Percentiles rank a stretch among this genome's conserved stretches.
phyloP scores from a whole-genome alignment of 2,888 invertebrate genomes.

The Gonocerus acuteangulatus region DNA sequence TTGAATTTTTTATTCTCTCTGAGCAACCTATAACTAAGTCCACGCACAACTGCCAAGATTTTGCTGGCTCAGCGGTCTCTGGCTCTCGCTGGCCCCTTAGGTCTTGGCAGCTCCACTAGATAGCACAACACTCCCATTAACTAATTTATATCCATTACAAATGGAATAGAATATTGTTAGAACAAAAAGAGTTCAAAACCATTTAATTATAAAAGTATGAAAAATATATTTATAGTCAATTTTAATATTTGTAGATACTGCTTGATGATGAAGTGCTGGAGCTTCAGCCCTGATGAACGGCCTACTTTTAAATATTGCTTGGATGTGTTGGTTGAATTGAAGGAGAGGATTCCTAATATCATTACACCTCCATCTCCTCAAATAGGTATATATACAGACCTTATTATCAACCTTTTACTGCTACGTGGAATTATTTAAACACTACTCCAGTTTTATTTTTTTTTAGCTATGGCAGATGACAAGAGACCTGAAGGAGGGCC shows the following conservation, averaged over 20 bases:
- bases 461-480: conserved; percentile 42
- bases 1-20: no score
- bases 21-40: no score
- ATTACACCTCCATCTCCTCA: conserved; percentile 1
- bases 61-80: no score
- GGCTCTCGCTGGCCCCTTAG: no score
- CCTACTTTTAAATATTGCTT: conserved; percentile 81
- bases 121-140: no score
- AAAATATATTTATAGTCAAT: no score
- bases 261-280: conserved; percentile 84
- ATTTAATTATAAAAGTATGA: no score
- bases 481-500: conserved; percentile 42
- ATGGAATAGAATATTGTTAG: no score
- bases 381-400: background rate
- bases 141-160: no score
- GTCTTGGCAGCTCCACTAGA: no score
- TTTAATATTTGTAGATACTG: conserved; percentile 58
- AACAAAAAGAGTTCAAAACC: no score
- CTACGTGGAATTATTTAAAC: background rate
- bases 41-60: no score
- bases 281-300: conserved; percentile 67
- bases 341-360: conserved; percentile 35
- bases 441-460: conserved; percentile 41
- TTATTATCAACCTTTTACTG: background rate
- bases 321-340: conserved; percentile 50